Evolutionary conservation across 2,888 invertebrate genomes (phyloP).

Genomic region (Athalia circularis): DNA sequence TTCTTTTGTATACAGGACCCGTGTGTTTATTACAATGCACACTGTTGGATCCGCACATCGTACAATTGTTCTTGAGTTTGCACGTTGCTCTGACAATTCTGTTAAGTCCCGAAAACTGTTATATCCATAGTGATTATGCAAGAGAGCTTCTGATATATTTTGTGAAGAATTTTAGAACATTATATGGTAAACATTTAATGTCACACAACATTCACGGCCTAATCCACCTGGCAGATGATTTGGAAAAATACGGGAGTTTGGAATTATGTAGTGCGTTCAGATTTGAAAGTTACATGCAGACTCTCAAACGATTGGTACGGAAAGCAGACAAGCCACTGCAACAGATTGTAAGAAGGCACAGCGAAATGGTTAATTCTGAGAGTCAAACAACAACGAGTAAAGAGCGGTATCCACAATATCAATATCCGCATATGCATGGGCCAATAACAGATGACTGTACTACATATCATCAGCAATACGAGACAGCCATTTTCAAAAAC

Average conservation of each 20-base stretch:
- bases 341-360: neutral
- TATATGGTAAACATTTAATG: slow-evolving; percentile 51
- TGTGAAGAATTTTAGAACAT: slow-evolving; percentile 49
- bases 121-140: slow-evolving; percentile 49
- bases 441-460: neutral
- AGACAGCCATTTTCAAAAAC: too few species aligned
- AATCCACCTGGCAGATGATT: slow-evolving; percentile 48
- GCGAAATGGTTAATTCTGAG: neutral
- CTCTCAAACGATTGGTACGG: neutral
- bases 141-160: slow-evolving; percentile 53
- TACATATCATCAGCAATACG: neutral
- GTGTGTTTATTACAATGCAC: neutral
- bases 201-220: slow-evolving; percentile 47
- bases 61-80: neutral
- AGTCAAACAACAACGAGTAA: neutral
- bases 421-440: neutral
- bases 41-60: neutral
- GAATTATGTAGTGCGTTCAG: slow-evolving; percentile 47
- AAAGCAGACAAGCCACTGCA: slow-evolving; percentile 1
- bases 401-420: neutral
- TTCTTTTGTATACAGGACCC: neutral
- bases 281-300: slow-evolving; percentile 19
- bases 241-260: slow-evolving; percentile 46
- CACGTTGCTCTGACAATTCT: slow-evolving; percentile 2
- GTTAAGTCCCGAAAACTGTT: neutral